These are phyloP conservation scores for Ectemnius lituratus DNA, from an alignment of 2,888 invertebrate genomes.

Conservation along the genomic window DNA sequence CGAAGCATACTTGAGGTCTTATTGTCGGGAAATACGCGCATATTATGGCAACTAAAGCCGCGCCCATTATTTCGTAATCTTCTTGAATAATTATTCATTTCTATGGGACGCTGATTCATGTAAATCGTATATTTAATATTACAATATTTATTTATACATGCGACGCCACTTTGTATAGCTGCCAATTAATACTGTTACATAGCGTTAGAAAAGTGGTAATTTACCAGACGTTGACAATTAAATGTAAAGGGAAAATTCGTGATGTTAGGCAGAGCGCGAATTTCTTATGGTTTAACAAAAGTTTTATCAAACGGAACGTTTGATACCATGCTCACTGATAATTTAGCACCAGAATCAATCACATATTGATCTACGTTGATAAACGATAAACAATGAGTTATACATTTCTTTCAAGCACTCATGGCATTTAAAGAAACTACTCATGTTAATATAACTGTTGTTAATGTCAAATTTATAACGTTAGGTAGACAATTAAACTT, in stretches of 20 bases:
- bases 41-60: conserved; percentile 33
- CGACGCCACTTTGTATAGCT: conserved; percentile 52
- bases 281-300: conserved; percentile 32
- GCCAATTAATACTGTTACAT: conserved; percentile 50
- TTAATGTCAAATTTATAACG: conserved; percentile 61
- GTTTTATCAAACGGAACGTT: conserved; percentile 27
- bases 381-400: neutral
- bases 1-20: too few relatives aligned
- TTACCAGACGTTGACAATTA: conserved; percentile 43
- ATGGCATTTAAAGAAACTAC: conserved; percentile 41
- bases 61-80: conserved; percentile 29
- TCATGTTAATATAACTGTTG: conserved; percentile 55
- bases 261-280: conserved; percentile 14
- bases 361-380: neutral
- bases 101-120: conserved; percentile 8
- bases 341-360: neutral
- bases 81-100: conserved; percentile 16
- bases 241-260: conserved; percentile 26
- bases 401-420: conserved; percentile 38
- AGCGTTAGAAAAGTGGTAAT: conserved; percentile 40
- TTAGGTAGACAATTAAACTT: conserved; percentile 54
- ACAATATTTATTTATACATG: conserved; percentile 34
- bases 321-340: conserved; percentile 20
- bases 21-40: neutral
- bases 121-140: conserved; percentile 23